phyloP scores from a whole-genome alignment of 2,113 vertebrate species.

The Nothoprocta perdicaria region DNA sequence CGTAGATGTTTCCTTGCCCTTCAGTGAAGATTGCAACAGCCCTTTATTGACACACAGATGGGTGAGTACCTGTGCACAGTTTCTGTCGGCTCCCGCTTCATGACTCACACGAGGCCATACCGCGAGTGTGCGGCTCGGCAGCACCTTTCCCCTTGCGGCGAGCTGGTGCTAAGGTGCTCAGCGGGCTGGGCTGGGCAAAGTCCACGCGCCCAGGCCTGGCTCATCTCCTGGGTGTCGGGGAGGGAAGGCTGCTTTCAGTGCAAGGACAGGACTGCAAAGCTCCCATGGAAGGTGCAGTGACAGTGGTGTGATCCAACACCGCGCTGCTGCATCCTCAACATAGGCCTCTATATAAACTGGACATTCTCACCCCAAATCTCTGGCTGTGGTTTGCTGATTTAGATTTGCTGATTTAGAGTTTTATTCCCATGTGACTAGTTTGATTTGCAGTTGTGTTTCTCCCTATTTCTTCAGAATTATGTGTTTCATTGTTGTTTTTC shows the following conservation, averaged over 20 bases:
- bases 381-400: neutral
- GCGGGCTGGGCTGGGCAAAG: neutral
- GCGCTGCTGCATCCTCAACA: neutral
- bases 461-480: neutral
- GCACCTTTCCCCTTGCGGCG: neutral
- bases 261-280: neutral
- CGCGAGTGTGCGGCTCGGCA: rapidly evolving
- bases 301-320: neutral
- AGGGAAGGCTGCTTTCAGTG: neutral
- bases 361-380: neutral
- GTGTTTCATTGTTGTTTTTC: neutral
- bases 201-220: neutral
- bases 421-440: neutral
- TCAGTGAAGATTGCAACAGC: slow-evolving; percentile 4
- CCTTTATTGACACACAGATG: neutral
- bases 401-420: neutral
- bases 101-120: neutral
- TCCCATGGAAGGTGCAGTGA: neutral
- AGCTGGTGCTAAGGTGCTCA: neutral
- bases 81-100: neutral
- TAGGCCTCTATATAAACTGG: neutral
- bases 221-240: neutral
- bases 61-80: neutral
- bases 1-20: neutral
- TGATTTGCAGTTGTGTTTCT: neutral